Evolutionary conservation across 2,888 invertebrate genomes (phyloP), one percentile per base, ranked within the genome.

Genomic region (Gisinianus flammeolus): DNA sequence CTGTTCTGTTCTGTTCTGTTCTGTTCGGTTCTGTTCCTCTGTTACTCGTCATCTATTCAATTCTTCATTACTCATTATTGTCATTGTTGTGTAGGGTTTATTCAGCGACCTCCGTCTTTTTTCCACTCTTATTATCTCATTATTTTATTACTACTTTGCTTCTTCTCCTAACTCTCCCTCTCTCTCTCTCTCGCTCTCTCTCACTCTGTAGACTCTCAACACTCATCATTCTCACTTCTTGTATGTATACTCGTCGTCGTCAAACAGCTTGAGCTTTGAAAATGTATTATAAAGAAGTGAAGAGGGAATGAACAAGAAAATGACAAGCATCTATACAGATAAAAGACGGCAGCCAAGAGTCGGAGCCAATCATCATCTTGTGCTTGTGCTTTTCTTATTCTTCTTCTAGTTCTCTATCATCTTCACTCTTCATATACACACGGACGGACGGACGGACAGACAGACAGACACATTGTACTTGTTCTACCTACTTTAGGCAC

Each of bases 21-120:
- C 24, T 26, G n/a, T 56, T 56, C 52, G 16, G n/a, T 56, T 56
- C 56, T 56, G n/a, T 56, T 56, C n/a, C 56, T n/a, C 62, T 26
- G 24, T 26, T 12, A 26, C 26, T 64, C 31, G 28, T 66, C 66
- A 66, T 28, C 66, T 66, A 30, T 66, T 66, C 66, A 66, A 66
- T 66, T 66, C 30, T 31, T 66, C 66, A 66, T 66, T 66, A 66
- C 66, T 66, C 66, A 66, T 66, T 66, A 66, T 66, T 66, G 66
- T 66, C 66, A 66, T 66, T 66, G 66, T 66, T 62, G 66, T 30
- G 19, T 19, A 66, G 66, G 66, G 28, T 22, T 66, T 66, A 66
- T 66, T 66, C 30, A 66, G 22, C 66, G 66, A 66, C 66, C 66
- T 66, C 66, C 19, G 66, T 28, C 66, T 56, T 56, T 22, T 16